A percentile compares a stretch with the other conserved stretches of the same genome.
These are phyloP conservation scores for Syngnathus acus DNA, from an alignment of 2,797 vertebrate genomes.

Conservation along the genomic window DNA sequence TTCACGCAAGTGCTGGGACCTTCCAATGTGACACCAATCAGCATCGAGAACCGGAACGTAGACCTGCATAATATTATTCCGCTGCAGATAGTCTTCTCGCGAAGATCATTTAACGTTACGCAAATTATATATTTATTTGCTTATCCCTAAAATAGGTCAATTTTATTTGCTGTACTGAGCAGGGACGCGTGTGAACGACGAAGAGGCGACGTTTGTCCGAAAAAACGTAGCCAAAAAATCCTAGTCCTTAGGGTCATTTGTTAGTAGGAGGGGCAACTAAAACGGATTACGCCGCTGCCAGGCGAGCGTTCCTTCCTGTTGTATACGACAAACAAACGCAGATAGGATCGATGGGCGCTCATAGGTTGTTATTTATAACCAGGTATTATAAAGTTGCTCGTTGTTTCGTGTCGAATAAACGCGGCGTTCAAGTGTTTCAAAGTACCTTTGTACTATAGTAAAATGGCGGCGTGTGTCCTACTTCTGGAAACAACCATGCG, in stretches of 20 bases:
- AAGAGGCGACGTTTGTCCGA: conserved; percentile 27
- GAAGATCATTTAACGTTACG: background rate
- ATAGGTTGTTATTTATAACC: background rate
- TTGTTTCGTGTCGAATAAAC: conserved; percentile 35
- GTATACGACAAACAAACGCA: conserved; percentile 40
- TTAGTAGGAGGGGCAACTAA: conserved; percentile 72
- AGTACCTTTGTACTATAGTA: conserved; percentile 72
- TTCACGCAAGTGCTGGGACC: conserved; percentile 1
- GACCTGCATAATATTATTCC: conserved; percentile 11
- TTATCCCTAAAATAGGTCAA: background rate
- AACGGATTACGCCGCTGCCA: conserved; percentile 58
- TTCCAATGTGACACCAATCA: conserved; percentile 27
- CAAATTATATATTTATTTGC: background rate
- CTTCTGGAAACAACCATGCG: conserved; percentile 47
- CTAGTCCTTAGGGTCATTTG: conserved; percentile 62
- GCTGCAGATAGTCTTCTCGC: background rate
- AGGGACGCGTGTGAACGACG: background rate
- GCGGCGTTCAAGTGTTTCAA: conserved; percentile 27
- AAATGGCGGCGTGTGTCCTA: conserved; percentile 82
- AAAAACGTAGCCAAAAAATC: conserved; percentile 33
- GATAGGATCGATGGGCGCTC: conserved; percentile 31
- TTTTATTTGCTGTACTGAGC: background rate
- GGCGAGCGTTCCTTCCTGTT: conserved; percentile 49
- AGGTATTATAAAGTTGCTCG: conserved; percentile 40
- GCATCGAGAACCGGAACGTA: conserved; percentile 10